phyloP scores from a whole-genome alignment of 2,888 invertebrate species.

The Thalpophila matura region DNA sequence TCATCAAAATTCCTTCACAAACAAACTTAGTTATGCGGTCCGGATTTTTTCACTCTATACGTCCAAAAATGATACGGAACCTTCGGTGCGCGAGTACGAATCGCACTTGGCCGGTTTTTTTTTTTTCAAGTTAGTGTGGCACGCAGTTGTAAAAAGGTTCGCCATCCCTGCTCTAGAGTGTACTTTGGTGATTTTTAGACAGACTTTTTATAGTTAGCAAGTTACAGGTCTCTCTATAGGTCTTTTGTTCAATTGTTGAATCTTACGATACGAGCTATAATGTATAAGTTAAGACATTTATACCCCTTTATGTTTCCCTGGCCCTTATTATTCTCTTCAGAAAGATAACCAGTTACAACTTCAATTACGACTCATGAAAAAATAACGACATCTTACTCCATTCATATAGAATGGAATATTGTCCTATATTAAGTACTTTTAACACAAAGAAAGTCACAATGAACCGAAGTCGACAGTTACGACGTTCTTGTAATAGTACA shows the following conservation, averaged over 20 bases:
- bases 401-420: constrained; percentile 47
- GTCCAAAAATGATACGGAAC: no score
- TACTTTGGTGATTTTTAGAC: no score
- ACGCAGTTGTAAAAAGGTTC: no score
- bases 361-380: constrained; percentile 53
- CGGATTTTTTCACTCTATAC: no score
- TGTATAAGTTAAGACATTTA: constrained; percentile 16
- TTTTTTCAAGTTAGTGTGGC: no score
- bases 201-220: no score
- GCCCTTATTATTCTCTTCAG: constrained; percentile 29
- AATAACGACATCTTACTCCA: constrained; percentile 35
- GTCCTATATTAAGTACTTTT: constrained; percentile 43
- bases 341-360: constrained; percentile 46
- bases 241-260: neutral
- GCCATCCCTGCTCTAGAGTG: no score
- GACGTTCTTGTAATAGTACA: constrained; percentile 40
- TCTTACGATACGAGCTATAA: neutral
- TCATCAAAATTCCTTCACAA: no score
- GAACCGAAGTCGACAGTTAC: constrained; percentile 40
- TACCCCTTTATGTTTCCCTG: constrained; percentile 5
- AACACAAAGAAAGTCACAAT: constrained; percentile 50
- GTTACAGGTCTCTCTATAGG: neutral
- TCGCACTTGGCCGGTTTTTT: no score
- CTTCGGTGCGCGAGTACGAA: no score
- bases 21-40: no score